Evolutionary conservation across 2,888 invertebrate genomes (phyloP).

Genomic region (Trachelus troglodyta): DNA sequence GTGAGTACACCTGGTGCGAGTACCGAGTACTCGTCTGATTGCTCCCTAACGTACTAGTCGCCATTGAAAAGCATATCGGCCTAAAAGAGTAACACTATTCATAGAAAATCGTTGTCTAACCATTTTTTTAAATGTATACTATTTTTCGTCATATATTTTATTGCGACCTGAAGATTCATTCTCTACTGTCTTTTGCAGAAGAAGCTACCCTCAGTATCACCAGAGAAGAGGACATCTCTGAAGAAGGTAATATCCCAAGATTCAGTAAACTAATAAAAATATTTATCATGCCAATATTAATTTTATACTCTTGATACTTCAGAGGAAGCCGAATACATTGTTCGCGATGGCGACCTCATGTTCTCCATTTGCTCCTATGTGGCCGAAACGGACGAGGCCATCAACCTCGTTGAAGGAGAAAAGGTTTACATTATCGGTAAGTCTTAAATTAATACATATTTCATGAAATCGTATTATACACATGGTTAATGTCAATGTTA

Average conservation of each 20-base stretch:
- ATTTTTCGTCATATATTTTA: slow-evolving; percentile 2
- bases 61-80: slow-evolving; percentile 63
- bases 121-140: not conserved
- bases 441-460: slow-evolving; percentile 18
- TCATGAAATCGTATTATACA: slow-evolving; percentile 6
- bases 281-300: slow-evolving; percentile 12
- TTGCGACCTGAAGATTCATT: slow-evolving; percentile 14
- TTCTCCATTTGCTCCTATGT: slow-evolving; percentile 87
- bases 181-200: slow-evolving; percentile 68
- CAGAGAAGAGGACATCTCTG: slow-evolving; percentile 74
- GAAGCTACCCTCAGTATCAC: slow-evolving; percentile 79
- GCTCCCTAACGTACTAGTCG: slow-evolving; percentile 26
- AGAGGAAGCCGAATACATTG: slow-evolving; percentile 66
- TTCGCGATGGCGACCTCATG: slow-evolving; percentile 81
- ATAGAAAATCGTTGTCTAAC: not conserved
- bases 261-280: slow-evolving; percentile 11
- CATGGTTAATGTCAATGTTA: not conserved
- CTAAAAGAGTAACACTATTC: slow-evolving; percentile 31
- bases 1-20: not conserved
- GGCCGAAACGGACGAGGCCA: slow-evolving; percentile 88
- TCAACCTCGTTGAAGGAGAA: slow-evolving; percentile 91
- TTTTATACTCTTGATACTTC: slow-evolving; percentile 20
- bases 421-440: slow-evolving; percentile 84
- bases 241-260: slow-evolving; percentile 64
- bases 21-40: not conserved